Base-by-base conservation (phyloP, 2,888 invertebrate species). In the Epinotia demarniana region DNA sequence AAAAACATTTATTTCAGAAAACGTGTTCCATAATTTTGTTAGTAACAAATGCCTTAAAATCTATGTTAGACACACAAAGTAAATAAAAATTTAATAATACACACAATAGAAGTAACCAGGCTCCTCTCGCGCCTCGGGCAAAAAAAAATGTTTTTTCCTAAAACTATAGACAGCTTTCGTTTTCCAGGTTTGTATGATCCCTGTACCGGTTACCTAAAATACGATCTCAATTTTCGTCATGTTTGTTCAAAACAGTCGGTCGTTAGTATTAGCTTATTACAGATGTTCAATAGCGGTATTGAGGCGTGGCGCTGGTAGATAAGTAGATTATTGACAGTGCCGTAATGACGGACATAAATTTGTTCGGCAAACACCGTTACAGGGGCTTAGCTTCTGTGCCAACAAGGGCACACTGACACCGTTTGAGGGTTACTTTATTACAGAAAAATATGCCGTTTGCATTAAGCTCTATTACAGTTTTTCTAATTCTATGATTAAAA, bases 321-420 rank as follows among this genome's bases (percentile, higher is more conserved):
- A 94, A 94, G 93, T 93, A 92, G 93, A 93, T 94, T 94, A 93
- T 92, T 89, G 91, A 90, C 92, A 92, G 89, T 84, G 84, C 86
- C 80, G 86, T 87, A 90, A 89, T 88, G 89, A 90, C 85, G 81
- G 84, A 89, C 92, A 92, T 93, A 93, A 92, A 93, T 92, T 92
- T 88, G 88, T 87, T 84, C 85, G 81, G 87, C 89, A 93, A 93
- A 93, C 92, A 93, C 89, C 87, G 92, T 92, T 91, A 92, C 88
- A 87, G 85, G 87, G 87, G 92, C 93, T 94, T 91, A 94, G 92
- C 91, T 92, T 91, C 90, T 87, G 84, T 72, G 85, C 89, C 92
- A 93, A 94, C 89, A 93, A 86, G 93, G 93, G 93, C 85, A 84
- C 87, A 90, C 84, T 81, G 80, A 80, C 80, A 79, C 81, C 81